A percentile compares a stretch with the other conserved stretches of the same genome.
Conservation (phyloP, 2,113 vertebrate species). For the Lota lota region DNA sequence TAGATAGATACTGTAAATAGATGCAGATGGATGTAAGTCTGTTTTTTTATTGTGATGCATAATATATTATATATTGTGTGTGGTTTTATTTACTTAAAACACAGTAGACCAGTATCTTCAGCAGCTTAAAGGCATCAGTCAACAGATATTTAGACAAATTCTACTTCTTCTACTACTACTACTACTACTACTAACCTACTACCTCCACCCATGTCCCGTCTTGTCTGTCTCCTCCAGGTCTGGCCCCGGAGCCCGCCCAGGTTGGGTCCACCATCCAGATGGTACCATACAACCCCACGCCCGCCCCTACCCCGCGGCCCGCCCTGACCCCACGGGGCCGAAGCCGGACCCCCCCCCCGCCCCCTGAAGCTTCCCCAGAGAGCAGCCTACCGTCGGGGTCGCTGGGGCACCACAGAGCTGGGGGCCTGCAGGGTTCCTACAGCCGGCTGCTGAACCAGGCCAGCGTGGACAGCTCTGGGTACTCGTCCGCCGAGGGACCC, state of each 20-base stretch:
- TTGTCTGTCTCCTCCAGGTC: conserved; percentile 18
- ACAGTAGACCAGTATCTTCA: too few relatives aligned
- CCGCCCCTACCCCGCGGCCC: conserved; percentile 40
- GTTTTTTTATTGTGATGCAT: too few relatives aligned
- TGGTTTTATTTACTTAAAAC: too few relatives aligned
- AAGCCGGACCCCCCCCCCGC: conserved; percentile 18
- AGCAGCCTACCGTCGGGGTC: background rate
- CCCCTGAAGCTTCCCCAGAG: conserved; percentile 2
- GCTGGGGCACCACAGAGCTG: conserved; percentile 12
- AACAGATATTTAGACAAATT: too few relatives aligned
- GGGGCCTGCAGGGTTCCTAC: conserved; percentile 8
- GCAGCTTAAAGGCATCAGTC: too few relatives aligned
- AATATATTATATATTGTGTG: too few relatives aligned
- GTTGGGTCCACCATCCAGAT: conserved; percentile 24
- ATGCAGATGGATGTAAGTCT: too few relatives aligned
- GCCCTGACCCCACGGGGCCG: conserved; percentile 30
- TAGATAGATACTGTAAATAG: too few relatives aligned
- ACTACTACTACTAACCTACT: background rate
- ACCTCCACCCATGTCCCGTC: background rate
- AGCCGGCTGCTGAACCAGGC: conserved; percentile 16
- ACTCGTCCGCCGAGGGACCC: conserved; percentile 63
- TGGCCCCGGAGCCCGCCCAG: background rate
- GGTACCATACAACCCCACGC: background rate
- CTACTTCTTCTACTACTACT: background rate
- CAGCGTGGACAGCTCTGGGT: conserved; percentile 63